Evolutionary conservation across 2,888 invertebrate species (phyloP).

Genomic region (Drosophila monieri): DNA sequence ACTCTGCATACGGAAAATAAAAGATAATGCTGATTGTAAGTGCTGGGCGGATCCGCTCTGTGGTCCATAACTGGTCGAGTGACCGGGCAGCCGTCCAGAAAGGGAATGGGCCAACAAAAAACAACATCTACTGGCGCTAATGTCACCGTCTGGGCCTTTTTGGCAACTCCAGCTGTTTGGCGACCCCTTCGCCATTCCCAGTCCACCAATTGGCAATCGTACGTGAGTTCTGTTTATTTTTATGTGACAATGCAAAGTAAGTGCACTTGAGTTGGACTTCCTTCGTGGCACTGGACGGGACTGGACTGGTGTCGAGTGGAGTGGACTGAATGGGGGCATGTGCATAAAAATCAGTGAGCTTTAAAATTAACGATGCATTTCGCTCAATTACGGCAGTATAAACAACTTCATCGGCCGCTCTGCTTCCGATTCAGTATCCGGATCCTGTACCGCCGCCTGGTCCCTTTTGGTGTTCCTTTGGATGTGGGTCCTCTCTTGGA

Average conservation of each 20-base stretch:
- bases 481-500: constrained; percentile 38
- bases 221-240: constrained; percentile 63
- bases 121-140: constrained; percentile 49
- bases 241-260: constrained; percentile 75
- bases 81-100: constrained; percentile 63
- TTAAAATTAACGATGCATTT: constrained; percentile 70
- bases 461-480: constrained; percentile 14
- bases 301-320: not conserved
- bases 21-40: constrained; percentile 71
- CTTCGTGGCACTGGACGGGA: not conserved
- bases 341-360: constrained; percentile 76
- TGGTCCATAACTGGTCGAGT: constrained; percentile 60
- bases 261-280: constrained; percentile 67
- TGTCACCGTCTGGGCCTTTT: constrained; percentile 65
- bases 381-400: constrained; percentile 77
- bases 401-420: constrained; percentile 60
- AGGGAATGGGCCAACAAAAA: constrained; percentile 24
- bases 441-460: constrained; percentile 49
- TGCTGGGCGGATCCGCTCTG: constrained; percentile 48
- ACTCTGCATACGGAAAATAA: constrained; percentile 56
- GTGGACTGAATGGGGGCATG: constrained; percentile 9
- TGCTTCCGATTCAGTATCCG: constrained; percentile 21
- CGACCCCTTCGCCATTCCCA: constrained; percentile 16
- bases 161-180: constrained; percentile 25
- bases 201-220: constrained; percentile 33